Percentiles rank a stretch among this genome's conserved stretches.
These are phyloP conservation scores for Papilio polytes DNA, from an alignment of 1,140 invertebrate genomes.

Conservation along the genomic window DNA sequence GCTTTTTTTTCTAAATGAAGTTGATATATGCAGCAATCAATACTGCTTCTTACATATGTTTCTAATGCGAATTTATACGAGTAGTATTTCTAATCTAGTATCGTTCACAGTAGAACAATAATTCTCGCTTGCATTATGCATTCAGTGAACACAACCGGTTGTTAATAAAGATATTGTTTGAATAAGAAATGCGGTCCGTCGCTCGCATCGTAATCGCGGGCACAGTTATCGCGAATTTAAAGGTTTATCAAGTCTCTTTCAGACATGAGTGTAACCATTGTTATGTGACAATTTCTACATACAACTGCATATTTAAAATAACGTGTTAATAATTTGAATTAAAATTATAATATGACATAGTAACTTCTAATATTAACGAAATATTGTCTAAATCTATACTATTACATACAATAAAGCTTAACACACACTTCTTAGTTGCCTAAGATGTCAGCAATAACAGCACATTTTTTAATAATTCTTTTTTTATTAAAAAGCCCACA, in stretches of 20 bases:
- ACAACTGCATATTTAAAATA: neutral
- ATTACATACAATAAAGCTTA: too few relatives aligned
- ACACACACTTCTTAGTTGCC: too few relatives aligned
- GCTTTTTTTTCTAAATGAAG: neutral
- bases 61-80: neutral
- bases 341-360: too few relatives aligned
- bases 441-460: too few relatives aligned
- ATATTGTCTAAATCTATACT: too few relatives aligned
- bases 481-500: too few relatives aligned
- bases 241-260: slow-evolving; percentile 18
- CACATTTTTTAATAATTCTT: too few relatives aligned
- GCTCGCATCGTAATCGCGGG: slow-evolving; percentile 44
- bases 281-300: neutral
- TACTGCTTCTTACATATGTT: neutral
- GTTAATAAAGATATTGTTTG: slow-evolving; percentile 58
- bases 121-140: slow-evolving; percentile 42
- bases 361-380: too few relatives aligned
- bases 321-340: neutral
- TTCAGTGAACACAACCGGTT: slow-evolving; percentile 45
- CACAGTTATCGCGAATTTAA: slow-evolving; percentile 44
- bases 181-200: slow-evolving; percentile 42
- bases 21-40: neutral
- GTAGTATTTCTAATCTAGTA: slow-evolving; percentile 1
- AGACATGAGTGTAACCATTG: neutral
- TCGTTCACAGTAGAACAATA: slow-evolving; percentile 36